Base-by-base conservation (phyloP, 2,113 vertebrate genomes). In the Microcebus tavaratra region DNA sequence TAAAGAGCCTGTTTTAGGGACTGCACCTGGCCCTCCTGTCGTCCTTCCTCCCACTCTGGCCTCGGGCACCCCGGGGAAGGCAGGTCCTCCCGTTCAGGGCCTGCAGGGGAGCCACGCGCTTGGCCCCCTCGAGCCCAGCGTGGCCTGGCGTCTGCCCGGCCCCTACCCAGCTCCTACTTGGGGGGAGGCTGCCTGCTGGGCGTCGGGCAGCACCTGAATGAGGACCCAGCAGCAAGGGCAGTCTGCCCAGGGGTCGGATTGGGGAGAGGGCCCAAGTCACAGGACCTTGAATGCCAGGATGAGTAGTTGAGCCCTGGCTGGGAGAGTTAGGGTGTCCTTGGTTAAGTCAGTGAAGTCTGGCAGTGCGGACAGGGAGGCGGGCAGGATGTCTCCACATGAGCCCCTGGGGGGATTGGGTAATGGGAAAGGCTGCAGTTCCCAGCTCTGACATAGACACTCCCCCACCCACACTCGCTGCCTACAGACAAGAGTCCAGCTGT, bases 1-100 rank as follows among this genome's bases (percentile, higher is more conserved):
- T 97, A 98, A 72, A 78, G 94, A 98, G 97, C 92, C 97, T 97
- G 97, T 98, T 98, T 98, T 98, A 97, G 97, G 98, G 97, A 96
- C 97, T 97, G 87, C 96, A 97, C 25, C 50, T 4, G 8, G 83
- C 90, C 63, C 29, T 95, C 88, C 88, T 85, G 94, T 94, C 0
- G 48, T 97, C 76, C 76, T 95, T 98, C 82, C 85, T n/a, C 8
- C 48, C 25, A 13, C n/a, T 6, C n/a, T 20, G 83, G 29, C 45
- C 57, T 9, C 11, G 2, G 48, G 23, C 36, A 20, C 50, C 5
- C 6, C 39, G 20, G 3, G 72, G 27, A 61, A 53, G 39, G 27
- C 5, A 6, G 29, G 20, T 15, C 36, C 34, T 27, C 34, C 31
- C 8, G 2, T 17, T 45, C 13, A 21, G 50, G 59, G n/a, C 45